These are phyloP conservation scores for Apistogramma diplotaenia DNA, from an alignment of 2,113 vertebrate genomes.

Conservation along the genomic window DNA sequence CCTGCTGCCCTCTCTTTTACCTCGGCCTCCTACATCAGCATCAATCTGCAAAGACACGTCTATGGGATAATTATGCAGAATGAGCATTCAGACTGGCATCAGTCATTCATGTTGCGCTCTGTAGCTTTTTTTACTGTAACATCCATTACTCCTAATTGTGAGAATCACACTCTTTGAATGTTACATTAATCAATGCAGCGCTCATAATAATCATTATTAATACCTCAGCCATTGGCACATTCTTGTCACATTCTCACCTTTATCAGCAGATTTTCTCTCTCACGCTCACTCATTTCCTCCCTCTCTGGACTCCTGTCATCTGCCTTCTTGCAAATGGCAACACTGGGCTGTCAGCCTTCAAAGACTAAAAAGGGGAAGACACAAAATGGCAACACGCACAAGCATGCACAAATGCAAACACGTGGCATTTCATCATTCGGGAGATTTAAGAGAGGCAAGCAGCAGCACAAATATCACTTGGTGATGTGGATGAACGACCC, in stretches of 20 bases:
- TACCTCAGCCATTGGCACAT: slow-evolving; percentile 9
- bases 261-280: not conserved
- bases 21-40: slow-evolving; percentile 31
- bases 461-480: slow-evolving; percentile 56
- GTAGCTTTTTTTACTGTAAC: slow-evolving; percentile 36
- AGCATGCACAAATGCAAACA: slow-evolving; percentile 8
- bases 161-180: slow-evolving; percentile 46
- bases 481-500: slow-evolving; percentile 71
- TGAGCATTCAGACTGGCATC: slow-evolving; percentile 35
- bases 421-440: slow-evolving; percentile 48
- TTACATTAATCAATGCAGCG: slow-evolving; percentile 49
- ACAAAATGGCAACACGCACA: slow-evolving; percentile 15
- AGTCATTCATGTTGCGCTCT: slow-evolving; percentile 47
- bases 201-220: slow-evolving; percentile 44
- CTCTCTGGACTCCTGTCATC: slow-evolving; percentile 22
- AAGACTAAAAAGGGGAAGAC: slow-evolving; percentile 22
- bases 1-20: slow-evolving; percentile 23
- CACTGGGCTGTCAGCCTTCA: slow-evolving; percentile 52
- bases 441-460: slow-evolving; percentile 42
- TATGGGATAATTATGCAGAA: slow-evolving; percentile 40
- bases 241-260: slow-evolving; percentile 39
- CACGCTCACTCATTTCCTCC: not conserved
- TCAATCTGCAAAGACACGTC: slow-evolving; percentile 33
- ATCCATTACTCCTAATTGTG: slow-evolving; percentile 61
- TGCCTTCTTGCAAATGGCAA: slow-evolving; percentile 51